Conservation (phyloP, 2,113 vertebrate species). For the Porphyrio hochstetteri region DNA sequence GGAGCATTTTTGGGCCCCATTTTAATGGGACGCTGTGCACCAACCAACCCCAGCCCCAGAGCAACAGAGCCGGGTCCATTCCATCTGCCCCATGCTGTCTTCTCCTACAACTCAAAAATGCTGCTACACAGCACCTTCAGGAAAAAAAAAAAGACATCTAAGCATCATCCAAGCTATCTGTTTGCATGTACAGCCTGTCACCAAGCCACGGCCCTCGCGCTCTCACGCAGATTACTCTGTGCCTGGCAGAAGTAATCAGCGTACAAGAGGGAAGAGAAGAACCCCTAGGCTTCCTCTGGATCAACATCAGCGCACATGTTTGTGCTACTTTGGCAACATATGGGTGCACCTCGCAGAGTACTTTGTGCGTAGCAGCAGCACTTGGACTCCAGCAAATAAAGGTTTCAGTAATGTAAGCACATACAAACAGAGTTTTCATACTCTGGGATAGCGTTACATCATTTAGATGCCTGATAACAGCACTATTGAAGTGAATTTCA, state of each 20-base stretch:
- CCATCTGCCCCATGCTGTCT: neutral
- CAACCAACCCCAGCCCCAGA: neutral
- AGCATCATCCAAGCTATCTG: slow-evolving; percentile 34
- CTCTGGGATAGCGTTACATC: fast-evolving
- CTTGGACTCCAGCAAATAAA: neutral
- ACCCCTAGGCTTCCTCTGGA: slow-evolving; percentile 38
- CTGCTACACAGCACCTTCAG: neutral
- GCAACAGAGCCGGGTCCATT: neutral
- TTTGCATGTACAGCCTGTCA: slow-evolving; percentile 46
- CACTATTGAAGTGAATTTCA: neutral
- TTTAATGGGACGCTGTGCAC: fast-evolving
- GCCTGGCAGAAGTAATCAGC: slow-evolving; percentile 59
- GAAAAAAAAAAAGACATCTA: slow-evolving; percentile 28
- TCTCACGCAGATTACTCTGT: neutral
- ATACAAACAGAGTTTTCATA: neutral
- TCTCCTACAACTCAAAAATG: slow-evolving; percentile 33
- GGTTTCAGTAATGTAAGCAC: neutral
- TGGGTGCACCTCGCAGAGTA: neutral
- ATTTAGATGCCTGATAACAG: neutral
- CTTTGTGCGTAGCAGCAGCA: neutral
- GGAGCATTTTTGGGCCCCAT: neutral
- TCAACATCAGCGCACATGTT: slow-evolving; percentile 14
- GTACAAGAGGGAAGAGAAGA: neutral
- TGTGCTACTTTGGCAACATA: neutral
- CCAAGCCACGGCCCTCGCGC: neutral